Evolutionary conservation across 2,797 vertebrate genomes (phyloP), one percentile per base, ranked within the genome.

Genomic region (Apogon hyalosoma): DNA sequence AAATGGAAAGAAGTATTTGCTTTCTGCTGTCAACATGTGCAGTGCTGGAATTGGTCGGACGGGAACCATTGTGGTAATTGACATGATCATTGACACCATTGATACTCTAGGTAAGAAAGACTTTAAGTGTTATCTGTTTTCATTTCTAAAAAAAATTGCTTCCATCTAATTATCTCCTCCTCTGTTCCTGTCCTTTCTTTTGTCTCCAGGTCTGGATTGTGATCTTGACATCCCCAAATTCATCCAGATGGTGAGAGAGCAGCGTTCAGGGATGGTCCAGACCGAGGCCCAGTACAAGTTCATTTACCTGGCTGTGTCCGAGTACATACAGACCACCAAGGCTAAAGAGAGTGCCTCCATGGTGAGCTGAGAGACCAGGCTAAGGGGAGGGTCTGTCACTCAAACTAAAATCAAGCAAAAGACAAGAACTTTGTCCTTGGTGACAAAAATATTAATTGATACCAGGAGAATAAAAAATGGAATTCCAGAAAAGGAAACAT

Each of bases 251-350:
- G 96, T 99, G 50, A 87, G 98, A 49, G 95, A 96, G 14, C 98
- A 99, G 82, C 94, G 98, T 40, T 99, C 98, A 0, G 98, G 98
- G 46, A 98, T 99, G 98, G 98, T 99, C 63, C 98, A 99, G 92
- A 99, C 98, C 0, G 98, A 99, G 73, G 96, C 98, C 0, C 98
- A 99, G 91, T 99, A 99, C 88, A 98, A 96, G 88, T 99, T 99
- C 92, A 98, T 98, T 90, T 99, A 99, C 40, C 89, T 97, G 92
- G 94, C 97, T 43, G 95, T 99, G 6, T 95, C 95, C 7, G 93
- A 98, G 88, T 95, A 95, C 92, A 98, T 99, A n/a, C 96, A 98
- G 61, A 91, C 95, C 14, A 90, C 93, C 51, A 96, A 96, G 86
- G 91, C 86, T 89, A 95, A 96, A 74, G 80, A 94, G 72, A 89